Base-by-base conservation (phyloP, 2,888 invertebrate species). In the Diarsia mendica region DNA sequence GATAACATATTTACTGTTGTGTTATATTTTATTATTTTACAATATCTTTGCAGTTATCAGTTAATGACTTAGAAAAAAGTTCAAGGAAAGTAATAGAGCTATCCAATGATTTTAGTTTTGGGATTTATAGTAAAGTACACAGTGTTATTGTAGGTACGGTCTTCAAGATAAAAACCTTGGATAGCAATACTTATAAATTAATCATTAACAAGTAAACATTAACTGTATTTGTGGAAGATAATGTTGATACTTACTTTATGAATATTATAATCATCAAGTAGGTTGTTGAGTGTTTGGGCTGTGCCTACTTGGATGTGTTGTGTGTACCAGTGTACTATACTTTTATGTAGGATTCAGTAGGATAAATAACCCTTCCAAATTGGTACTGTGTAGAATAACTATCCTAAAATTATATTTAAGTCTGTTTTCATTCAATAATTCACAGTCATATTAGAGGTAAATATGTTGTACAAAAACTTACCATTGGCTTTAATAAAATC, bases 401-500 rank as follows among this genome's bases (percentile, higher is more conserved):
- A 76, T 39, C 18, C 0, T 8, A 39, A 11, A 39, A 39, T 61
- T 66, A 49, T 18, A 15, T 46, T 49, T 44, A 44, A 46, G 3
- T 58, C 15, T 13, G 11, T 44, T 67, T 15, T 67, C 49, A 23
- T 67, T 51, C 20, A 53, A 5, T 28, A 15, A 8, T 44, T 13
- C 15, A 53, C 28, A 67, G 13, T 44, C n/a, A 0, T n/a, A n/a
- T n/a, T n/a, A n/a, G n/a, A 18, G 20, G 8, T 70, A 44, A 6
- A 13, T 69, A 28, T 51, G 33, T 51, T 77, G 23, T 46, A 10
- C n/a, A 3, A 51, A 68, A 64, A 76, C 85, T 86, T 77, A 86
- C 85, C 85, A 75, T 75, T 46, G 53, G 75, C 48, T 65, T 15
- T 23, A 18, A 8, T 58, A 77, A 72, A 86, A 77, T 82, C 77